Percentiles rank a stretch among this genome's conserved stretches.
Conservation (phyloP, 2,113 vertebrate genomes). For the Otocyon megalotis region DNA sequence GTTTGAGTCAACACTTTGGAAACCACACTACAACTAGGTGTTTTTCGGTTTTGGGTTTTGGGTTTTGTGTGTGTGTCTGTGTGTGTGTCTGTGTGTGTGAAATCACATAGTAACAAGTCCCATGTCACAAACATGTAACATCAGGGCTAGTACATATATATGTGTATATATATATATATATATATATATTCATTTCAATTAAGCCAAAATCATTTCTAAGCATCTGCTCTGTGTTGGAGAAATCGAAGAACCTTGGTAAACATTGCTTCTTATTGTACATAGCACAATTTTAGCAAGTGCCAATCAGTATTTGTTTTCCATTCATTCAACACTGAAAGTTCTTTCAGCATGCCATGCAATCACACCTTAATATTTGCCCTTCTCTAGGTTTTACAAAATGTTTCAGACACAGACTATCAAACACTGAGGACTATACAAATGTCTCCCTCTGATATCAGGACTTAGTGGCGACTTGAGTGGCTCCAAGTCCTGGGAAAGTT, state of each 20-base stretch:
- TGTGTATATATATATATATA: not conserved
- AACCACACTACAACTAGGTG: not conserved
- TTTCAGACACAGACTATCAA: constrained; percentile 69
- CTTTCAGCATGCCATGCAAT: constrained; percentile 56
- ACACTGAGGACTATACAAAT: constrained; percentile 67
- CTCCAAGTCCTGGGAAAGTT: constrained; percentile 40
- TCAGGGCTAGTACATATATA: not conserved
- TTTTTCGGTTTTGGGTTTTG: not conserved
- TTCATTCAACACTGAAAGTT: constrained; percentile 61
- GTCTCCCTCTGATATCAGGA: constrained; percentile 70
- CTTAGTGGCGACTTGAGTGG: constrained; percentile 34
- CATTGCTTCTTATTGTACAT: not conserved
- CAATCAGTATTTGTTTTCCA: constrained; percentile 75
- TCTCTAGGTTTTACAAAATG: constrained; percentile 61
- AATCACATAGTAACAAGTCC: not conserved
- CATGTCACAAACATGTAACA: not conserved
- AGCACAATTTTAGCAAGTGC: constrained; percentile 54
- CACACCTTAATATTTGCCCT: constrained; percentile 69
- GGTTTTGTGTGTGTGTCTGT: too few relatives aligned
- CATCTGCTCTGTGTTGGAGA: not conserved
- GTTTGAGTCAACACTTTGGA: not conserved
- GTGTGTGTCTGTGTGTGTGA: not conserved
- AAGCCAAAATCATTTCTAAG: constrained; percentile 5
- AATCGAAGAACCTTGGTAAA: constrained; percentile 10
- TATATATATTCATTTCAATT: not conserved